Evolutionary conservation across 1,140 invertebrate genomes (phyloP).

Genomic region (Colletes gigas): DNA sequence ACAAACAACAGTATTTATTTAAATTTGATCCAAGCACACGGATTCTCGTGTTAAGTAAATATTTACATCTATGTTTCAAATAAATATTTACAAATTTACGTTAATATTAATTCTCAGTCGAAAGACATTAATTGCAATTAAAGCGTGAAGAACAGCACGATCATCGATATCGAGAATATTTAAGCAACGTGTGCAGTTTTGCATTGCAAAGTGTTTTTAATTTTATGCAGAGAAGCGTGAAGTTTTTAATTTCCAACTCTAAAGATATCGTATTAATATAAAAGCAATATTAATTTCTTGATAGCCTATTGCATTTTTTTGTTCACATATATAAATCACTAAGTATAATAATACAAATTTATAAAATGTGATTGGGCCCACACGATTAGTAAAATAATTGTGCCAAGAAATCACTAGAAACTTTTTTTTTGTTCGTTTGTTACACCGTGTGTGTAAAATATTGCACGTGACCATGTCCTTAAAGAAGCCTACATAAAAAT

Average conservation of each 20-base stretch:
- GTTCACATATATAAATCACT: not conserved
- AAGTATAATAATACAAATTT: not conserved
- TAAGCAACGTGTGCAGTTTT: no score
- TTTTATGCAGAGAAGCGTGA: no score
- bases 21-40: not conserved
- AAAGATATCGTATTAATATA: not conserved
- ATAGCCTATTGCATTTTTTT: not conserved
- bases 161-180: not conserved
- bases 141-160: not conserved
- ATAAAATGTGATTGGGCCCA: not conserved
- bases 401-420: not conserved
- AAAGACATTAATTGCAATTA: not conserved
- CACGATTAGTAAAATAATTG: conserved; percentile 15
- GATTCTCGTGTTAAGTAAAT: not conserved
- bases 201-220: no score
- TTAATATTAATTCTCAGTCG: not conserved
- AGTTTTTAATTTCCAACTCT: no score
- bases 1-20: not conserved
- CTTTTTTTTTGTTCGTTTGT: not conserved
- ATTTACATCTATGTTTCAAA: no score
- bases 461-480: conserved; percentile 7
- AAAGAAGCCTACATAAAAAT: not conserved
- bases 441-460: conserved; percentile 11
- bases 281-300: not conserved
- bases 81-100: no score